Base-by-base conservation (phyloP, 2,797 vertebrate genomes). In the Scarus forsteni region DNA sequence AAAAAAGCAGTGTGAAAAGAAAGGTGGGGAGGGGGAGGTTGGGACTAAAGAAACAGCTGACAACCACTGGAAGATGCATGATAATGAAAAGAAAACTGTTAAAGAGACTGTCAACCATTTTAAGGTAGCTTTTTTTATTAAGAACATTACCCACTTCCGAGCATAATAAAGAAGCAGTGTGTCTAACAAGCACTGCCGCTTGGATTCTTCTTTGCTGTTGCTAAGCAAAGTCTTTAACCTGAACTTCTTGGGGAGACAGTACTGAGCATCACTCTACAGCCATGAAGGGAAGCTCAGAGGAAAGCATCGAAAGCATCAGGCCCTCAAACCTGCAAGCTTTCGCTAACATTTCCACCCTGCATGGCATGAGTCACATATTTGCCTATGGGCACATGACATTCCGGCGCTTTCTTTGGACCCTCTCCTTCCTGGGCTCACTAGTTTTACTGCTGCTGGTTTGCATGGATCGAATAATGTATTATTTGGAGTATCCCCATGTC, bases 291-390 rank as follows among this genome's bases (percentile, higher is more conserved):
- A 93, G 93, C 89, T 96, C 95, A 2, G 94, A 95, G 84, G 94
- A 95, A 85, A 96, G 95, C 91, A 95, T 95, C 52, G 94, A 94
- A 81, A 95, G 93, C 87, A 72, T 86, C 84, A 90, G 90, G 85
- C 94, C 94, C 18, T 95, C 95, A n/a, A 95, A 95, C 88, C 93
- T 97, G 80, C 94, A 95, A 81, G 93, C 91, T 65, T 97, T 97
- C n/a, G 96, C 95, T 66, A 95, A 94, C 90, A 92, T 91, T 85
- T 97, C 95, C 81, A 97, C 96, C 4, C 91, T 97, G 55, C 95
- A 96, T 88, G 96, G 95, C 87, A 95, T 97, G 94, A 96, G 95
- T 91, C 96, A 96, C 91, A 94, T 97, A 83, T 96, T 96, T 16
- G 93, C 95, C 77, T 94, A 93, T n/a, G 96, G 96, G 67, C 93